Evolutionary conservation across 2,797 vertebrate species (phyloP), one percentile per base, ranked within the genome.

Genomic region (Hyperoplus lanceolatus): DNA sequence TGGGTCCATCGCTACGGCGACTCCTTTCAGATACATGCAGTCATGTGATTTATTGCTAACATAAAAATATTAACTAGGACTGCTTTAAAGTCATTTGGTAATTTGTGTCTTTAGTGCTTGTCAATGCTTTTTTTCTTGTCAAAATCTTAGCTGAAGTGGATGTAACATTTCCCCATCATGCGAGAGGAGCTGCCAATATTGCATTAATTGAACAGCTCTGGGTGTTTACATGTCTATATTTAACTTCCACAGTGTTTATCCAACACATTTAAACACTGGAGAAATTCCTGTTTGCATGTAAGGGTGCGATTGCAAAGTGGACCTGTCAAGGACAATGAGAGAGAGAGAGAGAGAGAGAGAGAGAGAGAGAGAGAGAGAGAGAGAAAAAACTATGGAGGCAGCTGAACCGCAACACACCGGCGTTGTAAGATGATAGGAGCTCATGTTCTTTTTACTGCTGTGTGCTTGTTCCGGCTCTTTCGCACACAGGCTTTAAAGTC

Each of bases 301-400:
- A 21, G 21, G 21, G 21, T 21, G 21, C 21, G 21, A 21, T 21
- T 1, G 21, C 21, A 21, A 21, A 36, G 6, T 1, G 6, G 65
- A 55, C 57, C 57, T 42, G 54, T 78, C 43, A 63, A 56, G 60
- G 41, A 53, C 48, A 64, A 39, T 21, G 21, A 21, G 21, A 21
- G 21, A 60, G 66, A 69, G 48, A 8, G 3, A 70, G 62, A 67
- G 53, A 0, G 36, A 79, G 62, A 67, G 29, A 29, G 29, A 29
- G 29, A 29, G 29, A 29, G 29, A 29, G 29, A 29, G 29, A 29
- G 29, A 29, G 29, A 29, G 29, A 29, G 3, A 29, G 3, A 29
- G 3, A 49, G 18, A 42, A 62, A 78, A 70, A 79, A 73, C 65
- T 53, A 57, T 50, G 77, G 68, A 13, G 69, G 69, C 58, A 50